Evolutionary conservation across 1,140 invertebrate species (phyloP), one percentile per base, ranked within the genome.

Genomic region (Branchinecta lynchi): DNA sequence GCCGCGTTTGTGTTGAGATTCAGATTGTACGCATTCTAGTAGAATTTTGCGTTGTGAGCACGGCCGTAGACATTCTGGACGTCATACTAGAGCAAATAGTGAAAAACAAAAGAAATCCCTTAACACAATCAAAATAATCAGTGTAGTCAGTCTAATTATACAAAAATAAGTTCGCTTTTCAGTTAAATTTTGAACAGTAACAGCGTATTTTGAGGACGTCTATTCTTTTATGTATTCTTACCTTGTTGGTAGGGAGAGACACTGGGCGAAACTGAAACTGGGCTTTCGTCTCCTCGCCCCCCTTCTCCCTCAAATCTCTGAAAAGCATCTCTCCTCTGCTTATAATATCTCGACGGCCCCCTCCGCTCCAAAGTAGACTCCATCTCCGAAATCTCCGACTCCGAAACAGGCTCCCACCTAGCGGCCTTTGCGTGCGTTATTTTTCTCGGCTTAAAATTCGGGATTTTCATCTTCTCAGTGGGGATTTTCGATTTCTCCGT

Each of bases 341-440:
- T 68, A 46, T 71, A 71, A 32, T 71, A 71, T 43, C 65, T 45
- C 8, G 71, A 71, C 17, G 71, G 68, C 10, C 45, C 72, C 10
- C 15, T 68, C 8, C 66, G 12, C 3, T 71, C 17, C n/a, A 45
- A 43, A 17, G 45, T 51, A 12, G 80, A 79, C 73, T 84, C 83
- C 8, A 79, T 76, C 73, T 84, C 81, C 6, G 83, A 84, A 77
- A 82, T 80, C 74, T 85, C 84, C 73, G 84, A 84, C 72, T 85
- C 84, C 0, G 84, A 85, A 15, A 81, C 83, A 9, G 83, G 83
- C 73, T 85, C 84, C 83, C 84, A 85, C 73, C 85, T 85, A 12
- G 84, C 82, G 20, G 78, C 80, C 71, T 84, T 84, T 44, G 76
- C 77, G 10, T 76, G 72, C 21, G 73, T 76, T 67, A 82, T 82